A percentile compares a stretch with the other conserved stretches of the same genome.
These are phyloP conservation scores for Euthynnus affinis DNA, from an alignment of 2,797 vertebrate species.

Conservation along the genomic window DNA sequence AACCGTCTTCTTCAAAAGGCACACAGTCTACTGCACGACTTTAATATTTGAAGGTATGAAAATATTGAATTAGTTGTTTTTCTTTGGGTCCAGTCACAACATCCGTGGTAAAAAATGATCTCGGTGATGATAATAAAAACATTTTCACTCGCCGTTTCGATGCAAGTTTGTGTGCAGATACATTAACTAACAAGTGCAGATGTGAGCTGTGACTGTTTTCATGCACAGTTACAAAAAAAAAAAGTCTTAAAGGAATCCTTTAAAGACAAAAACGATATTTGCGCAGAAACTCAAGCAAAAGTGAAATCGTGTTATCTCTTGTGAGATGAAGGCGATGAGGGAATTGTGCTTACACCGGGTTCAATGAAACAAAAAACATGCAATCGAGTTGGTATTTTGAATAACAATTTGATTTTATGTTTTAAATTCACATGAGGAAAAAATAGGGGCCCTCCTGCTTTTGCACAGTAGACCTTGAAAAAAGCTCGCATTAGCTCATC, in stretches of 20 bases:
- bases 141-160: too few relatives aligned
- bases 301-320: not conserved
- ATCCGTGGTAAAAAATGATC: not conserved
- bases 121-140: too few relatives aligned
- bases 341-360: too few relatives aligned
- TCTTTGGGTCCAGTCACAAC: not conserved
- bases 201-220: not conserved
- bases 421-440: not conserved
- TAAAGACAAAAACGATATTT: not conserved
- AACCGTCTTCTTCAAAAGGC: not conserved
- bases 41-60: not conserved
- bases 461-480: constrained; percentile 1
- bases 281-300: not conserved
- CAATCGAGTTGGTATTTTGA: not conserved
- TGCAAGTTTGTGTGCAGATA: too few relatives aligned
- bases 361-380: not conserved
- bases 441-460: not conserved
- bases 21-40: not conserved
- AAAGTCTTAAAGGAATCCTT: too few relatives aligned
- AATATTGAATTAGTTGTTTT: not conserved
- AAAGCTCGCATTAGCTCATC: not conserved
- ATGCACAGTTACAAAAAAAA: not conserved
- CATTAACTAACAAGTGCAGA: not conserved
- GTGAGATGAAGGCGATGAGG: too few relatives aligned
- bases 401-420: not conserved